Percentiles rank a stretch among this genome's conserved stretches.
Evolutionary conservation across 2,113 vertebrate genomes (phyloP).

Genomic region (Mormyrus lacerda): DNA sequence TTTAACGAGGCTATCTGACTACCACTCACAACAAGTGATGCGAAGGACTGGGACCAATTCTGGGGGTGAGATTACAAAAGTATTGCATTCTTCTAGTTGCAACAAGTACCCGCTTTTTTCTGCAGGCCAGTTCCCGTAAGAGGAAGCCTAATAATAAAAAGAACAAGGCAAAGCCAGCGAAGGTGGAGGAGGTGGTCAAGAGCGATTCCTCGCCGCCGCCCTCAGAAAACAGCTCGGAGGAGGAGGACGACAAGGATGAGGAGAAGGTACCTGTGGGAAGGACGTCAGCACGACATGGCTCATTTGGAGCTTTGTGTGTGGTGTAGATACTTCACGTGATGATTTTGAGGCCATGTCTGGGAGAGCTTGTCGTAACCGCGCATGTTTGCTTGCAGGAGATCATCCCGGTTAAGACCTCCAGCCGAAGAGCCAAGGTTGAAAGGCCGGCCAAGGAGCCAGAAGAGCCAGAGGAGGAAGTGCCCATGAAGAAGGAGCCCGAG

Average conservation of each 20-base stretch:
- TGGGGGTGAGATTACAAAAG: neutral
- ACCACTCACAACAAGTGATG: neutral
- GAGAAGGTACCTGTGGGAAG: constrained; percentile 49
- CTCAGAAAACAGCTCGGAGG: constrained; percentile 85
- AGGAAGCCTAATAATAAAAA: constrained; percentile 84
- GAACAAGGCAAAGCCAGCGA: constrained; percentile 75
- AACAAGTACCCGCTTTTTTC: constrained; percentile 11
- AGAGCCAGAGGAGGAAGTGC: constrained; percentile 50
- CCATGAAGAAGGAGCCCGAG: constrained; percentile 68
- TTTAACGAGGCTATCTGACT: neutral
- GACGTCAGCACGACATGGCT: neutral
- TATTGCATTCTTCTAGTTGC: neutral
- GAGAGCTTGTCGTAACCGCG: neutral
- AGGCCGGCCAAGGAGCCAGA: constrained; percentile 53
- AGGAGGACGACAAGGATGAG: constrained; percentile 59
- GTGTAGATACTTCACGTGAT: neutral
- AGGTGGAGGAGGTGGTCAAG: constrained; percentile 79
- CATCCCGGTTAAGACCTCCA: constrained; percentile 61
- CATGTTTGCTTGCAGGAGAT: constrained; percentile 60
- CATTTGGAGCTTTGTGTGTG: neutral
- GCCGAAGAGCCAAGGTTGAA: constrained; percentile 71
- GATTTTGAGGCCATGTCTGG: neutral
- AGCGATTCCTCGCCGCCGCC: constrained; percentile 79
- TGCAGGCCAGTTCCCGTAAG: constrained; percentile 80
- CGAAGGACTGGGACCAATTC: neutral